Evolutionary conservation across 2,888 invertebrate genomes (phyloP).

Genomic region (Thereva nobilitata): DNA sequence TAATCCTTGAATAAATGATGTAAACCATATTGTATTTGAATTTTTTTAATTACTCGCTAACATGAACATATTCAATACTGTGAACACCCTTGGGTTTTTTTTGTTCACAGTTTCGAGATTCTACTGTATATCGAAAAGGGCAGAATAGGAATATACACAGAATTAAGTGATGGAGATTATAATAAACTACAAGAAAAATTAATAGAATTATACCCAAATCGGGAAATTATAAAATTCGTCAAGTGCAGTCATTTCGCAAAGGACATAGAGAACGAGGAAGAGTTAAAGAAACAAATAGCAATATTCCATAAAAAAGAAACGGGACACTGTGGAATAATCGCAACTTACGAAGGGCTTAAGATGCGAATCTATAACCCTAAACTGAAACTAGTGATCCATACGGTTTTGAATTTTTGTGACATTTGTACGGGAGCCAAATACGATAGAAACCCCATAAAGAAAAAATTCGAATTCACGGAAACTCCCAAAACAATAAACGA

Average conservation of each 20-base stretch:
- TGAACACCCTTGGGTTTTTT: too few species aligned
- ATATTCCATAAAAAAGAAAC: constrained; percentile 18
- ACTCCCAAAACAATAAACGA: constrained; percentile 20
- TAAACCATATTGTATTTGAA: too few species aligned
- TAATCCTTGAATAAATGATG: too few species aligned
- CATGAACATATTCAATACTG: too few species aligned
- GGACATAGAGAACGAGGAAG: neutral
- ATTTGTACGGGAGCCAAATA: too few species aligned
- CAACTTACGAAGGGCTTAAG: neutral
- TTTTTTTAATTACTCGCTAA: too few species aligned
- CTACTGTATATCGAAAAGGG: constrained; percentile 4
- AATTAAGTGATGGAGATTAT: neutral
- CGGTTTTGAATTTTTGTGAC: neutral
- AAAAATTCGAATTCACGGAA: constrained; percentile 23
- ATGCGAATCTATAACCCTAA: neutral
- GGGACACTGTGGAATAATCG: constrained; percentile 13
- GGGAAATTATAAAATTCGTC: neutral
- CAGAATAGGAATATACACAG: neutral
- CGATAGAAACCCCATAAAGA: constrained; percentile 17
- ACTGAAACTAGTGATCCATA: neutral
- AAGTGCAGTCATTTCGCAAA: constrained; percentile 7
- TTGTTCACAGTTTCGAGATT: too few species aligned
- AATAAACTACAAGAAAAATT: neutral
- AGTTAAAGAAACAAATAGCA: constrained; percentile 18
- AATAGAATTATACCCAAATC: neutral